Evolutionary conservation across 2,113 vertebrate species (phyloP), one percentile per base, ranked within the genome.

Genomic region (Phoxinus phoxinus): DNA sequence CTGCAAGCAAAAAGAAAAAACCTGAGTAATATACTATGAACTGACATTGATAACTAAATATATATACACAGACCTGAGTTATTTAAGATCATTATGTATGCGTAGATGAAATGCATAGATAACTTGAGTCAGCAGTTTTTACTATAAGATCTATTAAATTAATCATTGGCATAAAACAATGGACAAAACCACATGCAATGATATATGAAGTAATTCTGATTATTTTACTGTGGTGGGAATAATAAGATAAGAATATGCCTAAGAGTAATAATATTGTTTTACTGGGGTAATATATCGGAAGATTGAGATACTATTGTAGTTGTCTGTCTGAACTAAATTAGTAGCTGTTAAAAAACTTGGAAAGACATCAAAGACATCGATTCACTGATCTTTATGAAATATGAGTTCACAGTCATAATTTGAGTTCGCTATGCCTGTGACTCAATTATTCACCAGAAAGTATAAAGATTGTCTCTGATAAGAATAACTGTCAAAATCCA

Each of bases 1-100:
- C 98, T 99, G 92, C 19, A 89, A 51, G 25, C 25, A 23, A 86
- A 56, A 76, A 72, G 25, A 8, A 82, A 13, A 78, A 27, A 65
- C 10, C 56, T 32, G 48, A 32, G 74, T 51, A 76, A 73, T 51
- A 67, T 63, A 83, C 10, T 63, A 32, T 53, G 19, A 73, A 75
- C 53, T 69, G 61, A 2, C 41, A 41, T 41, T 41, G 1, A 41
- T 41, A 41, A 41, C n/a, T n/a, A 35, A 9, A 41, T 32, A 32
- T 2, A 32, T 27, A 25, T 4, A 12, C 37, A 41, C 37, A 41
- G 1, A 41, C 37, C 37, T 9, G 37, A 27, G 59, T 63, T 27
- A 63, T 63, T 63, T 63, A 27, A 25, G 59, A 12, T 5, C n/a
- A 63, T 63, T 63, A 27, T 11, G 27, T 27, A 41, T 41, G 8